These are phyloP conservation scores for Ploceus nigricollis DNA, from an alignment of 2,113 vertebrate genomes.

Conservation along the genomic window DNA sequence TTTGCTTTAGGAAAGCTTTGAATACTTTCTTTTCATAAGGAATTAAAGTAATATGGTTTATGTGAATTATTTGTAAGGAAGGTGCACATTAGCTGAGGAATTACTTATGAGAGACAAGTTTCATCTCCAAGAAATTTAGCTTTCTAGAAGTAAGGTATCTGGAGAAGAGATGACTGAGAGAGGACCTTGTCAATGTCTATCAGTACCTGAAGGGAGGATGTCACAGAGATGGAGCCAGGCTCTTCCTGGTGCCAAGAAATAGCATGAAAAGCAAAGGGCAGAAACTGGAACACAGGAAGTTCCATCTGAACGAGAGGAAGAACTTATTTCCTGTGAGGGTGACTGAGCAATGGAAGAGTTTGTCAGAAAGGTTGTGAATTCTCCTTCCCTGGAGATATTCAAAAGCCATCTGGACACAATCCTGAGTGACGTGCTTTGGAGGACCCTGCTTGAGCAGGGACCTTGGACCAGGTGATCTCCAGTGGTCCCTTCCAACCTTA, in stretches of 20 bases:
- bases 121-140: background rate
- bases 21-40: background rate
- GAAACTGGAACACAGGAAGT: background rate
- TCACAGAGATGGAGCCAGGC: background rate
- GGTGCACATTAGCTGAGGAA: background rate
- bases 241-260: background rate
- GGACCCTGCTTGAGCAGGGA: background rate
- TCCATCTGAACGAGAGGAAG: background rate
- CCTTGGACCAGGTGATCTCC: background rate
- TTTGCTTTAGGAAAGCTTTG: constrained; percentile 38
- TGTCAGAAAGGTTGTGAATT: background rate
- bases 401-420: background rate
- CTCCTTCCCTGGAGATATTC: background rate
- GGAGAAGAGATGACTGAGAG: background rate
- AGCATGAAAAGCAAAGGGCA: background rate
- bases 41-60: background rate
- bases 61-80: background rate
- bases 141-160: background rate
- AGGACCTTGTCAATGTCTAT: too few species aligned
- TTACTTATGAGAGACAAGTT: background rate
- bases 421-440: fast-evolving
- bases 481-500: background rate
- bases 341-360: background rate
- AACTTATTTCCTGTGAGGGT: background rate
- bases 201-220: background rate